Percentiles rank a stretch among this genome's conserved stretches.
Evolutionary conservation across 2,797 vertebrate genomes (phyloP).

Genomic region (Sylvia borin): DNA sequence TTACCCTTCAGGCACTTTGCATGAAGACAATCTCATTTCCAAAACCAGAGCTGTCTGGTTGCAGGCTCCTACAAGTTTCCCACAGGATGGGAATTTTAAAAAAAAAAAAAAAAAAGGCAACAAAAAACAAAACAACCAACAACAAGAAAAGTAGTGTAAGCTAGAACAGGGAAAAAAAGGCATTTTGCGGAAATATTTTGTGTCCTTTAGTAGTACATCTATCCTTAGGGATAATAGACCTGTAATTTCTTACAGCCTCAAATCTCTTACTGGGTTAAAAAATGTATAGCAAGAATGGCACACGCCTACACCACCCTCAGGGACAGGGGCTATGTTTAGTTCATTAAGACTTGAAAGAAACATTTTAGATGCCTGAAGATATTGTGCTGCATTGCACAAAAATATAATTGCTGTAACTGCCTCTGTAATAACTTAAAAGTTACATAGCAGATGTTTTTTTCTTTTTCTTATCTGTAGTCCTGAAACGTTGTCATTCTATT

Average conservation of each 20-base stretch:
- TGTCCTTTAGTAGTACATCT: background rate
- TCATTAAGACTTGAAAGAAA: background rate
- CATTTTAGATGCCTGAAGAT: background rate
- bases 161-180: background rate
- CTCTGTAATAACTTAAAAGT: background rate
- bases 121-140: rapidly evolving
- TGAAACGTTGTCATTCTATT: background rate
- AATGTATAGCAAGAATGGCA: background rate
- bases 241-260: background rate
- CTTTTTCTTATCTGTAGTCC: background rate
- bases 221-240: background rate
- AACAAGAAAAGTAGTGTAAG: background rate
- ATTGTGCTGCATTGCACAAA: background rate
- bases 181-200: background rate
- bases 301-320: rapidly evolving
- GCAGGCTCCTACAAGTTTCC: background rate
- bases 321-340: background rate
- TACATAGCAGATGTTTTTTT: background rate
- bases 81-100: background rate
- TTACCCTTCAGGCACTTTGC: background rate
- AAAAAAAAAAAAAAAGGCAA: background rate
- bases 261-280: background rate
- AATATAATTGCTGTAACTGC: background rate
- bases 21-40: background rate
- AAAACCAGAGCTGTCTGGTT: background rate